Evolutionary conservation across 2,113 vertebrate species (phyloP).

Genomic region (Mus spicilegus): DNA sequence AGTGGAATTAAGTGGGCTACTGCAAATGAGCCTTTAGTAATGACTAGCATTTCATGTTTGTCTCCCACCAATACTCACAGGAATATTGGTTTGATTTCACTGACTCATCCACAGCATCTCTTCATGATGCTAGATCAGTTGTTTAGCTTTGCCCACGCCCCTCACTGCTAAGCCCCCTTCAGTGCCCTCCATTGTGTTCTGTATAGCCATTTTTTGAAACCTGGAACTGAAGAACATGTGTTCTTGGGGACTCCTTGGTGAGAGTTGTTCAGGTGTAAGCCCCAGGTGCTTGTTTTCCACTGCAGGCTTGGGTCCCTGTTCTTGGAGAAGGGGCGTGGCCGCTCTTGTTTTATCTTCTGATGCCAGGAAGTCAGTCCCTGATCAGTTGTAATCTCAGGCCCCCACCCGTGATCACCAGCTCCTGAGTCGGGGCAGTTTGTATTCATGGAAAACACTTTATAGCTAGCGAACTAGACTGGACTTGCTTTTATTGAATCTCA

Average conservation of each 20-base stretch:
- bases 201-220: neutral
- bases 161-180: neutral
- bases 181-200: neutral
- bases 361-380: neutral
- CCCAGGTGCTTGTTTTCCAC: neutral
- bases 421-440: neutral
- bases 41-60: neutral
- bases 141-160: neutral
- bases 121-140: neutral
- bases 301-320: neutral
- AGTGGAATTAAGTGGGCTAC: neutral
- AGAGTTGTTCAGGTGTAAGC: neutral
- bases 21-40: neutral
- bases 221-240: neutral
- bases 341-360: neutral
- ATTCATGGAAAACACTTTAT: neutral
- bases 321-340: neutral
- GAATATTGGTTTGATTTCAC: neutral
- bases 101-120: neutral
- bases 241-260: neutral
- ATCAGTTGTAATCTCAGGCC: neutral
- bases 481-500: conserved; percentile 21
- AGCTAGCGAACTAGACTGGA: neutral
- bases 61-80: neutral
- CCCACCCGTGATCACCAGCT: neutral